A percentile compares a stretch with the other conserved stretches of the same genome.
Conservation (phyloP, 1,140 invertebrate genomes). For the Tetranychus urticae region DNA sequence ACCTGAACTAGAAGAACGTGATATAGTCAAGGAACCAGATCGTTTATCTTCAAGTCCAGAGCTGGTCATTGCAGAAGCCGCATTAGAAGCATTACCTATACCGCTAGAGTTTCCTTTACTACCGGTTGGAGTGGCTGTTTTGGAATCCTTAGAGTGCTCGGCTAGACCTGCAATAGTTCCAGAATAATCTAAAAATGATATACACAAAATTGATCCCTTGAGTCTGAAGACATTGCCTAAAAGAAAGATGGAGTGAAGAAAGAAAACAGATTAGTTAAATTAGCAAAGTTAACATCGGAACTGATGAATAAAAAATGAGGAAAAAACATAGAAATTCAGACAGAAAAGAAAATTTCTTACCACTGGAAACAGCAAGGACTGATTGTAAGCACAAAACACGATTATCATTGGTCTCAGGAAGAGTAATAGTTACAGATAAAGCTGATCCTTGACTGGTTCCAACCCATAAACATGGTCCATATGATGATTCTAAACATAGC, state of each 20-base stretch:
- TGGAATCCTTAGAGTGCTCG: too few species aligned
- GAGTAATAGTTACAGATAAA: conserved; percentile 61
- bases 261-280: not conserved
- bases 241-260: too few species aligned
- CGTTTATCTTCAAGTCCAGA: conserved; percentile 2
- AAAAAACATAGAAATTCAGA: too few species aligned
- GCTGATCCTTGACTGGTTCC: conserved; percentile 86
- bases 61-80: too few species aligned
- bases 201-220: conserved; percentile 71
- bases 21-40: conserved; percentile 1
- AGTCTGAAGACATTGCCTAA: conserved; percentile 75
- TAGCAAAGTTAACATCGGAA: too few species aligned
- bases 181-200: conserved; percentile 84
- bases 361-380: conserved; percentile 65
- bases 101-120: too few species aligned
- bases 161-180: conserved; percentile 39
- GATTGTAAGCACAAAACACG: conserved; percentile 46
- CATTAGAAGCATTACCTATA: too few species aligned
- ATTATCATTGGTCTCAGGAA: conserved; percentile 48
- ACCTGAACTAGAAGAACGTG: conserved; percentile 1
- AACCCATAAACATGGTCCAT: conserved; percentile 71
- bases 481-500: conserved; percentile 36
- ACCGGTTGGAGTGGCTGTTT: conserved; percentile 49
- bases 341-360: conserved; percentile 26
- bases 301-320: too few species aligned